Evolutionary conservation across 2,797 vertebrate species (phyloP), one percentile per base, ranked within the genome.

Genomic region (Spea hammondii): DNA sequence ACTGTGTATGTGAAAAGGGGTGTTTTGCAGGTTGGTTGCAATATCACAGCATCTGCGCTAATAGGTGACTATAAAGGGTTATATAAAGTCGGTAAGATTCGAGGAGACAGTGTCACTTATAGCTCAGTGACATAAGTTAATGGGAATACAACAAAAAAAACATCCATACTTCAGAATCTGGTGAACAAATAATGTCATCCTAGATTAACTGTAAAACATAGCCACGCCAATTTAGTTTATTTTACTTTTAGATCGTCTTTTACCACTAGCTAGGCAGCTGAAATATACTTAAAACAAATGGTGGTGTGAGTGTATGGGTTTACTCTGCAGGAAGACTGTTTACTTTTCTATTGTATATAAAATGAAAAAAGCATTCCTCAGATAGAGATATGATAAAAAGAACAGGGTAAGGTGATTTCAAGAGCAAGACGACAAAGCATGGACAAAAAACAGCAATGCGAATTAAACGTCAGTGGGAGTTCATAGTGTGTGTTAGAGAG

Each of bases 291-390:
- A 14, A 4, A 67, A 46, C 67, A 46, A 67, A 59, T 59, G 44
- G 48, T 53, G 57, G 44, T 5, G 71, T 47, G 51, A 72, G 44
- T 54, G 72, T 62, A 60, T 59, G 48, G 13, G 12, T 68, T 51
- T 69, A 60, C 71, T 32, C 13, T 10, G 13, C 49, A 2, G 8
- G 13, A 17, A 44, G 6, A 53, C 10, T 67, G 69, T 75, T 64
- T 74, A 75, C 53, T 72, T 78, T 75, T 32, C 59, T 67, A 66
- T 8, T 75, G 70, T 77, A 71, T 78, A 74, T 54, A 68, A 17
- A 78, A 65, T 65, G 71, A 74, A 70, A 68, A 67, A 77, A 80
- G 60, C 69, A 71, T 83, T 78, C 71, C 72, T 72, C 32, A 78
- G 74, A 73, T 83, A 78, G 62, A 57, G 14, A 46, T 2, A 12